Evolutionary conservation across 2,797 vertebrate species (phyloP), one percentile per base, ranked within the genome.

Genomic region (Echiichthys vipera): DNA sequence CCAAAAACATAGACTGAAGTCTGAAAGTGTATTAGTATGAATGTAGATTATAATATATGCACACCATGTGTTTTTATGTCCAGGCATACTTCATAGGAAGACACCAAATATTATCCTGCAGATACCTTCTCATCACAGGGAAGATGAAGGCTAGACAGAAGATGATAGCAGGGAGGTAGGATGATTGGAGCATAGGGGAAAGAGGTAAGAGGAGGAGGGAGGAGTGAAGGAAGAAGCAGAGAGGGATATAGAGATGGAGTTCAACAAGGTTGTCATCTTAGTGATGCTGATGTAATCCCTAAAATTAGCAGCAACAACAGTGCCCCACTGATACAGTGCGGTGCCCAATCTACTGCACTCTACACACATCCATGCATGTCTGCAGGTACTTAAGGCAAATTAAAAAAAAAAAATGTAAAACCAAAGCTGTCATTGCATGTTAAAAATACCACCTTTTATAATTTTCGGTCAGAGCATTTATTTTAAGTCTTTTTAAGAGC

Each of bases 221-320:
- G 18, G 63, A 46, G 39, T 36, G 27, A 49, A 40, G 47, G 74
- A 20, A 43, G 24, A 42, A 53, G 72, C 30, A 66, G 43, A 50
- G 71, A 73, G 51, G 37, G 69, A 64, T 42, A 69, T 10, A 36
- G 32, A 74, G 56, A 56, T 47, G 30, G 67, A 85, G 84, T 88
- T 88, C 87, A 87, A 83, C 88, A 85, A 93, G 94, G 89, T 95
- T 93, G 94, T 94, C 94, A 95, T 94, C 90, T 95, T 89, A 90
- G 90, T 65, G 89, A 93, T 90, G 89, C 94, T 97, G 96, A 98
- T 96, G 96, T 96, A 94, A 98, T 96, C 93, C 93, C 96, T 97
- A 96, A 96, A 97, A 96, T 96, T 97, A 97, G 95, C 91, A 92
- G 75, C 92, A 91, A 92, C 84, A 89, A 93, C 90, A 93, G 74